These are phyloP conservation scores for Lepisosteus osseus DNA, from an alignment of 2,113 vertebrate genomes.

Conservation along the genomic window DNA sequence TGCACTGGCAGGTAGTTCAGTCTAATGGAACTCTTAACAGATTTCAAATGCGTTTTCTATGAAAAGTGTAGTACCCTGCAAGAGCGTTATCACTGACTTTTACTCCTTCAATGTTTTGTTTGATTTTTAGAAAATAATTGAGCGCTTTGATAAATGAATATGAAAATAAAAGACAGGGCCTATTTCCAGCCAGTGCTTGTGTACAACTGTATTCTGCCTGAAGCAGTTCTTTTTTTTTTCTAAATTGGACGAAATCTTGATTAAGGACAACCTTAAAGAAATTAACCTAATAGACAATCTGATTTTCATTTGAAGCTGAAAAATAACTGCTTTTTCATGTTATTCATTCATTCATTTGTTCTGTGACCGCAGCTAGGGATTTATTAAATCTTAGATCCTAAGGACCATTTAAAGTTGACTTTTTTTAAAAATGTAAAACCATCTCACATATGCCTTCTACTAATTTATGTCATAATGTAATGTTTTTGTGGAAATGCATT, in stretches of 20 bases:
- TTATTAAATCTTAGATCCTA: too few relatives aligned
- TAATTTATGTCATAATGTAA: too few relatives aligned
- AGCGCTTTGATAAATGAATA: constrained; percentile 24
- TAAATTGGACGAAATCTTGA: constrained; percentile 14
- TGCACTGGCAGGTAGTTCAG: constrained; percentile 64
- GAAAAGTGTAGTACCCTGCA: neutral
- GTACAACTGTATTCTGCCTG: constrained; percentile 15
- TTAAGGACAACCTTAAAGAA: constrained; percentile 17
- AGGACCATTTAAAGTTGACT: too few relatives aligned
- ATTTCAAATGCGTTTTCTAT: constrained; percentile 21
- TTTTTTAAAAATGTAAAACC: too few relatives aligned
- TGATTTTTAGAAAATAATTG: constrained; percentile 28
- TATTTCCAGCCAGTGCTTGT: constrained; percentile 15
- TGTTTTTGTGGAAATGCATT: too few relatives aligned
- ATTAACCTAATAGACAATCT: neutral
- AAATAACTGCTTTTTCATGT: too few relatives aligned
- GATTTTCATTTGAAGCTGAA: too few relatives aligned
- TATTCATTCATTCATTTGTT: too few relatives aligned
- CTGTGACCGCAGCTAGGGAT: too few relatives aligned
- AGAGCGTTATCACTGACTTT: constrained; percentile 4
- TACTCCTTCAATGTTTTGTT: neutral
- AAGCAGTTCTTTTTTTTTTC: constrained; percentile 4
- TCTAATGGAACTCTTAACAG: constrained; percentile 33
- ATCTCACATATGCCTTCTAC: too few relatives aligned
- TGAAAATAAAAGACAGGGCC: constrained; percentile 11